Percentiles rank a stretch among this genome's conserved stretches.
Evolutionary conservation across 2,797 vertebrate species (phyloP).

Genomic region (Sciurus vulgaris): DNA sequence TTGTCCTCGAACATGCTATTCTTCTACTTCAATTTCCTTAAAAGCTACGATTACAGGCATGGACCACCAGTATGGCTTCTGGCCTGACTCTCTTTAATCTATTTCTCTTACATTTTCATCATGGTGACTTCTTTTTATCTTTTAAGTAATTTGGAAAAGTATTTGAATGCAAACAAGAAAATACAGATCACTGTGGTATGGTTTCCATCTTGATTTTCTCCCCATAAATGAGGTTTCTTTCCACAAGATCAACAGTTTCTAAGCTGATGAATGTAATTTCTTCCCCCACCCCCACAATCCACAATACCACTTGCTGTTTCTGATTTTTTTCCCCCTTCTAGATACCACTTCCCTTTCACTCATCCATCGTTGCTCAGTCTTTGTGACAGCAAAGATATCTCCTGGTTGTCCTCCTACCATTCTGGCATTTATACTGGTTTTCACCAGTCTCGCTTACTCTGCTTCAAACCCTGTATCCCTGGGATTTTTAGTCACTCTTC

Average conservation of each 20-base stretch:
- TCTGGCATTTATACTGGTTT: background rate
- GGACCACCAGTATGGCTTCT: no score
- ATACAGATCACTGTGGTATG: background rate
- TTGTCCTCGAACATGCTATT: no score
- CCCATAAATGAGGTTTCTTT: background rate
- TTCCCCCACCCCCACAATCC: fast-evolving
- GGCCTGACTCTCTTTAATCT: background rate
- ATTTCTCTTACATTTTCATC: background rate
- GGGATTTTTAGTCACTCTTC: background rate
- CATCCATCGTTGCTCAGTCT: background rate
- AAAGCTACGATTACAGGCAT: no score
- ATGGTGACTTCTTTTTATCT: background rate
- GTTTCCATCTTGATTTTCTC: background rate
- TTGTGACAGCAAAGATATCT: background rate
- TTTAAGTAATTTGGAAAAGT: slow-evolving; percentile 23
- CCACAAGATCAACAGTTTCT: background rate
- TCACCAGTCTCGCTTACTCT: background rate
- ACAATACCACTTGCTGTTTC: background rate
- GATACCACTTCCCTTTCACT: background rate
- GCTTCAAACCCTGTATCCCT: background rate
- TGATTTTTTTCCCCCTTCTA: background rate
- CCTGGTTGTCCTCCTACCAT: background rate
- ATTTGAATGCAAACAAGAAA: slow-evolving; percentile 27
- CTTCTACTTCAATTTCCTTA: no score
- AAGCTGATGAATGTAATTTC: background rate